These are phyloP conservation scores for Sminthopsis crassicaudata DNA, from an alignment of 2,113 vertebrate genomes.

Conservation along the genomic window DNA sequence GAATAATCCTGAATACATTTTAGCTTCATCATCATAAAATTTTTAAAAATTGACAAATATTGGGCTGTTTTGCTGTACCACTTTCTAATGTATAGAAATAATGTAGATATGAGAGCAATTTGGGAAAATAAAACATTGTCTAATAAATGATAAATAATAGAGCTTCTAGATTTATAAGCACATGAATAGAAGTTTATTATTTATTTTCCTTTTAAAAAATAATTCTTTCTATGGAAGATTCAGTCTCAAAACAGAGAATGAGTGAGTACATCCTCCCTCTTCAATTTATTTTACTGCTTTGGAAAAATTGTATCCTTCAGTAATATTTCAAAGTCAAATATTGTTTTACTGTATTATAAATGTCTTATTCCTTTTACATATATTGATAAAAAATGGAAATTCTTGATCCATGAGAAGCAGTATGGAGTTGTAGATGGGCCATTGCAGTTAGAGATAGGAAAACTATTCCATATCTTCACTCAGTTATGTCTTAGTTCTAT, in stretches of 20 bases:
- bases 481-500: not conserved
- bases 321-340: not conserved
- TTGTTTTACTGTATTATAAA: not conserved
- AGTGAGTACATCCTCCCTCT: not conserved
- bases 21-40: not conserved
- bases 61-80: not conserved
- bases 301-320: not conserved
- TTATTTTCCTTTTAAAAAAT: constrained; percentile 30
- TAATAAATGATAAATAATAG: constrained; percentile 23
- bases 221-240: constrained; percentile 34
- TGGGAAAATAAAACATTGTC: constrained; percentile 50
- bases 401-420: not conserved
- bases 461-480: not conserved
- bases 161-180: constrained; percentile 48
- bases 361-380: not conserved
- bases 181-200: not conserved
- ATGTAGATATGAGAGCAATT: constrained; percentile 63
- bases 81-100: constrained; percentile 57
- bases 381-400: not conserved
- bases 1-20: not conserved
- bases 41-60: not conserved
- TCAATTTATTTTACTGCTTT: not conserved
- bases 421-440: not conserved
- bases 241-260: not conserved
- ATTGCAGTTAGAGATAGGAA: not conserved